Conservation (phyloP, 92 coral and sea anemone species). For the Parazoanthus atlanticus region DNA sequence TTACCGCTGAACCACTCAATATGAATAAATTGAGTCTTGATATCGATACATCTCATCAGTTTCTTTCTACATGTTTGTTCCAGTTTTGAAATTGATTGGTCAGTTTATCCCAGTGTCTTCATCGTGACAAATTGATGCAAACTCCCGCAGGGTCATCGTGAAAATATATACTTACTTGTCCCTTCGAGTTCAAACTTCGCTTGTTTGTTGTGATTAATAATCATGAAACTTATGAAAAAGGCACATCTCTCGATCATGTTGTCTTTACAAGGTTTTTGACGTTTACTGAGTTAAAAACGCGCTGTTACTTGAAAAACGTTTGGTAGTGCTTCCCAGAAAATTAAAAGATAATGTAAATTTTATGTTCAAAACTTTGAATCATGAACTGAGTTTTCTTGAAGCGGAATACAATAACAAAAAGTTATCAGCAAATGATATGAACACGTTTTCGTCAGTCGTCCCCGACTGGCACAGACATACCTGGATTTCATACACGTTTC, state of each 20-base stretch:
- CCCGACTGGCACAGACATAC: background rate
- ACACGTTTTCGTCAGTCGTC: too few relatives aligned
- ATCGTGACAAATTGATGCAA: background rate
- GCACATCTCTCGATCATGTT: too few relatives aligned
- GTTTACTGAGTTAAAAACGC: background rate
- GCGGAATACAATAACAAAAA: background rate
- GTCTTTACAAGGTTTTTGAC: background rate
- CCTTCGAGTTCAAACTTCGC: background rate
- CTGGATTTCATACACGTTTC: background rate
- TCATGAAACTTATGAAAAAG: too few relatives aligned
- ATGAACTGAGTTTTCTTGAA: too few relatives aligned
- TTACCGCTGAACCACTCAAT: too few relatives aligned
- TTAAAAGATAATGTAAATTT: background rate
- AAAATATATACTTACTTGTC: background rate
- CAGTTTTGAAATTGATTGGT: background rate
- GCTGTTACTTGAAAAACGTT: background rate
- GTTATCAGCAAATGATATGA: background rate
- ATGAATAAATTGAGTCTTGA: background rate
- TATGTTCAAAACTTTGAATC: too few relatives aligned
- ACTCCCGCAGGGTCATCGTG: background rate
- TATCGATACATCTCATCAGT: background rate
- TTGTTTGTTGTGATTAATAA: background rate
- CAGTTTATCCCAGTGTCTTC: background rate
- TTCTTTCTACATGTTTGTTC: background rate
- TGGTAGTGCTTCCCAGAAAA: too few relatives aligned